Evolutionary conservation across 2,113 vertebrate species (phyloP), one percentile per base, ranked within the genome.

Genomic region (Aplodontia rufa): DNA sequence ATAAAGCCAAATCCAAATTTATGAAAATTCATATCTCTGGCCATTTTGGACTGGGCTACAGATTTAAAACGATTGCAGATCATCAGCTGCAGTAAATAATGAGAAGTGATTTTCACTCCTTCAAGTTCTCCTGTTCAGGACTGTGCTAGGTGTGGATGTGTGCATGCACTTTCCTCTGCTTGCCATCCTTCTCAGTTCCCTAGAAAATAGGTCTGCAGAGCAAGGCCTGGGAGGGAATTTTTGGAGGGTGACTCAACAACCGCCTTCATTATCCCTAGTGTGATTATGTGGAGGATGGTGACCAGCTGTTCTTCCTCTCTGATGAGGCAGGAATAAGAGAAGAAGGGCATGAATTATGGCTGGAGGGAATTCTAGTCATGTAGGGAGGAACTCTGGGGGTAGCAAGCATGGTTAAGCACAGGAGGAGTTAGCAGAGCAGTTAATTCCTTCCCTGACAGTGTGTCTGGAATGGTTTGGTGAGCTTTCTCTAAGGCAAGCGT

Each of bases 261-360:
- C 19, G 0, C 91, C 66, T 87, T 91, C 91, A 90, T 95, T 87
- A 93, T 89, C 75, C 68, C 53, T 30, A 74, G 86, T 76, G 66
- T 82, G 94, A 92, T 96, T 94, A 69, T 51, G 51, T 26, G 32
- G 93, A 93, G 85, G 82, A 95, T 96, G 92, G 93, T 66, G 95
- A 82, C 93, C 97, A 96, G 89, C 95, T 97, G 96, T 97, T 97
- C 76, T 90, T 80, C n/a, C 32, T 94, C 66, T 93, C 93, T 80
- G 60, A 64, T 85, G 90, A 87, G 76, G 89, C 85, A 87, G 89
- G 69, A 84, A 82, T 53, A 64, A 80, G 75, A 80, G 66, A 71
- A 92, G 68, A 87, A 86, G 91, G 91, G 86, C 91, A 93, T 81
- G 91, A 82, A 93, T 91, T 87, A 93, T 94, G 95, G 93, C 90